Evolutionary conservation across 2,113 vertebrate species (phyloP).

Genomic region (Embiotoca jacksoni): DNA sequence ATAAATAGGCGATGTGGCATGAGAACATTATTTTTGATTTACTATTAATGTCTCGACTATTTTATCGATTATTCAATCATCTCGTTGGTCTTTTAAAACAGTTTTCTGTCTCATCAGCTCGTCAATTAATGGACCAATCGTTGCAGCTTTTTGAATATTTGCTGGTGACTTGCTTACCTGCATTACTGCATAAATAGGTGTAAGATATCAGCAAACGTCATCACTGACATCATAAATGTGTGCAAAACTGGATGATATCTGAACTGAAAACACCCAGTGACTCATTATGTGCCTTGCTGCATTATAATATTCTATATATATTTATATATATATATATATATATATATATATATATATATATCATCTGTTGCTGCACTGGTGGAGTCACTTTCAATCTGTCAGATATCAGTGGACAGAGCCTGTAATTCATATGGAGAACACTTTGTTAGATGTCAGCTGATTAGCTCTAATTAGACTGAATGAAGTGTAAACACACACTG

Average conservation of each 20-base stretch:
- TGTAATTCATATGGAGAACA: constrained; percentile 8
- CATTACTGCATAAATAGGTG: neutral
- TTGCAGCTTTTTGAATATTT: neutral
- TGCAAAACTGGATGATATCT: neutral
- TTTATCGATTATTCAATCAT: too few species aligned
- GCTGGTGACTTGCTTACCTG: neutral
- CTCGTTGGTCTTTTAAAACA: too few species aligned
- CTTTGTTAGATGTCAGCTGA: neutral
- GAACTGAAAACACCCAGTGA: neutral
- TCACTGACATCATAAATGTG: neutral
- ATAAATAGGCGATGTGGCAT: too few species aligned
- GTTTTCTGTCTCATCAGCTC: too few species aligned
- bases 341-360: neutral
- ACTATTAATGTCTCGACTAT: too few species aligned
- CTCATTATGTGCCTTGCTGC: neutral
- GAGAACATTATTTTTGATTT: too few species aligned
- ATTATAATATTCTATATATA: neutral
- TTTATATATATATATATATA: too few species aligned
- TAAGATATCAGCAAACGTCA: neutral
- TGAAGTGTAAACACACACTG: constrained; percentile 8
- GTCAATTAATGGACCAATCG: too few species aligned
- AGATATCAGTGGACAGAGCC: neutral
- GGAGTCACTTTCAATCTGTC: neutral
- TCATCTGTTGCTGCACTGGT: constrained; percentile 12
- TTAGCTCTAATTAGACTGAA: constrained; percentile 11